Evolutionary conservation across 2,113 vertebrate species (phyloP), one percentile per base, ranked within the genome.

Genomic region (Anoura caudifer): DNA sequence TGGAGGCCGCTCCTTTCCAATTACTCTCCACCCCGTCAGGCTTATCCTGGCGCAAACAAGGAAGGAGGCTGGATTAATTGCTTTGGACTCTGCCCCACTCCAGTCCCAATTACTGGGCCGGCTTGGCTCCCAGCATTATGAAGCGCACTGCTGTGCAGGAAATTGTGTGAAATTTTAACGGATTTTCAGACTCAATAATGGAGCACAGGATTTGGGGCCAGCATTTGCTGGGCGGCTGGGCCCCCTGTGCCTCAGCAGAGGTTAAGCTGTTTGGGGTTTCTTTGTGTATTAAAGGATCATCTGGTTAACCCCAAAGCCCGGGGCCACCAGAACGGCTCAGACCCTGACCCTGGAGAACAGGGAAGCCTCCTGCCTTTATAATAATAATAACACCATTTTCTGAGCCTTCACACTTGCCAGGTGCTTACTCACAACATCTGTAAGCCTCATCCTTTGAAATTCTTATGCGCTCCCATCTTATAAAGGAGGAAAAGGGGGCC

Each of bases 51-150:
- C 98, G 98, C 99, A 99, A 99, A 99, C 99, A 99, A 99, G 99
- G 99, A 99, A 99, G 98, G 99, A 99, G 99, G 99, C 99, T 99
- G 99, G 99, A 99, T 99, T 99, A 99, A 99, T 99, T 99, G 99
- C 99, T 99, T 99, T 99, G 99, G 99, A 99, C 99, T 99, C 99
- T 99, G 99, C 99, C 99, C 99, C 98, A 98, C 99, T 99, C 99
- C 99, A 99, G 99, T 99, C 99, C 99, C 99, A 99, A 99, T 99
- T 99, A 99, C 99, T 99, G 99, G 99, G 99, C 99, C 99, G 99
- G 99, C 99, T 99, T 99, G 99, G 99, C 99, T 99, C 99, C 98
- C 98, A 99, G 99, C 98, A 98, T 99, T 99, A 99, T 99, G 98
- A 99, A 98, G 99, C 98, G 98, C 98, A 99, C 99, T 99, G 99